Evolutionary conservation across 2,888 invertebrate genomes (phyloP).

Genomic region (Drosophila affinis): DNA sequence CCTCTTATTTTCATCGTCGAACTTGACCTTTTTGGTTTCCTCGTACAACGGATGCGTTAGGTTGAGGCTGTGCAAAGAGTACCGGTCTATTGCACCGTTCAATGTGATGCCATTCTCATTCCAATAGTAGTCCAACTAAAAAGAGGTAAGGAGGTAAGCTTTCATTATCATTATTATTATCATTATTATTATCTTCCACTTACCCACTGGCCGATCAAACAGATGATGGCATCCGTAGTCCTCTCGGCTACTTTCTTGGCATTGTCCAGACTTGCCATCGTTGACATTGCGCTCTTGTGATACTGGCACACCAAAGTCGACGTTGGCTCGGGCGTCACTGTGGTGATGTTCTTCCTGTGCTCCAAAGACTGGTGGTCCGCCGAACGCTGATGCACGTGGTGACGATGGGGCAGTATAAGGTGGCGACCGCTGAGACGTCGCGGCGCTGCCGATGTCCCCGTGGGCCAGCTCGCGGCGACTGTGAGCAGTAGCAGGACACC

Average conservation of each 20-base stretch:
- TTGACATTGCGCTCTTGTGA: not conserved
- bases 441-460: slow-evolving; percentile 42
- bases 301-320: not conserved
- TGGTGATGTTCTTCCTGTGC: not conserved
- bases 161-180: not conserved
- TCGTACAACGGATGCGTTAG: slow-evolving; percentile 39
- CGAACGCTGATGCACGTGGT: slow-evolving; percentile 72
- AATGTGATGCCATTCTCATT: not conserved
- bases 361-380: slow-evolving; percentile 22
- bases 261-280: not conserved
- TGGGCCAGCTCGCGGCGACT: slow-evolving; percentile 28
- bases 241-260: slow-evolving; percentile 3
- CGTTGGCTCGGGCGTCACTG: not conserved
- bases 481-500: slow-evolving; percentile 39
- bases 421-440: slow-evolving; percentile 46
- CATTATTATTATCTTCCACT: not conserved
- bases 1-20: not conserved
- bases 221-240: slow-evolving; percentile 7
- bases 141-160: too few species aligned
- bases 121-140: slow-evolving; percentile 5
- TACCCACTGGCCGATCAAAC: slow-evolving; percentile 26
- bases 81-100: not conserved
- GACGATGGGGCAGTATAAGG: slow-evolving; percentile 57
- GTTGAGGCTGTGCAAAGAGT: not conserved
- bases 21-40: not conserved